These are phyloP conservation scores for Anabacerthia variegaticeps DNA, from an alignment of 2,797 vertebrate species.

Conservation along the genomic window DNA sequence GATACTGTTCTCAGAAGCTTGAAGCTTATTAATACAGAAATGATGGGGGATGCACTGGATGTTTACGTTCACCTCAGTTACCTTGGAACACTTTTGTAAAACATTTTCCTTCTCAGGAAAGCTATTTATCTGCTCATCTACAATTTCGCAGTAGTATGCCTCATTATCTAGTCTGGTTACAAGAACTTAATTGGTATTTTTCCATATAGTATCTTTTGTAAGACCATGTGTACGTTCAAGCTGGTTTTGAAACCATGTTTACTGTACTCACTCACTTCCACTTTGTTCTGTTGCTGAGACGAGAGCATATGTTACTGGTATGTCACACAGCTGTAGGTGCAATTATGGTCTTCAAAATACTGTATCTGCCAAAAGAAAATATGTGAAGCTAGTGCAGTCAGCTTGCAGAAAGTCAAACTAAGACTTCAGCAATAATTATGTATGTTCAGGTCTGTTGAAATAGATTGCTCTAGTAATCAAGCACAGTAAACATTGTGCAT, in stretches of 20 bases:
- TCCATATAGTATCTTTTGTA: neutral
- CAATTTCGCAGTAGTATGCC: neutral
- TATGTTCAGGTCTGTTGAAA: neutral
- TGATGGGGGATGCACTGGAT: neutral
- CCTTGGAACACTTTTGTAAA: neutral
- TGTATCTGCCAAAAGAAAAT: neutral
- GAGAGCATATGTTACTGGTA: neutral
- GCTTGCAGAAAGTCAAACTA: neutral
- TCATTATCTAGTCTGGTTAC: neutral
- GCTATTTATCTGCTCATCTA: neutral
- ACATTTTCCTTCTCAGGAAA: neutral
- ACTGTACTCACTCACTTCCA: neutral
- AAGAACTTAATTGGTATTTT: conserved; percentile 32
- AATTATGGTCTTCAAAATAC: neutral
- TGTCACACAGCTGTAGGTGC: neutral
- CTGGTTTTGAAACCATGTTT: neutral
- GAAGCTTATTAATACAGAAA: neutral
- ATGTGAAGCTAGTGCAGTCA: neutral
- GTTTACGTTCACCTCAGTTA: neutral
- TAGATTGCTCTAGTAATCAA: neutral
- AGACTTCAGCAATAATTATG: neutral
- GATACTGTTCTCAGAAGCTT: neutral
- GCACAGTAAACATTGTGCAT: neutral
- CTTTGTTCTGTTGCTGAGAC: neutral
- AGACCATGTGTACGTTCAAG: neutral